Percentiles rank a stretch among this genome's conserved stretches.
phyloP scores from a whole-genome alignment of 2,797 vertebrate genomes.

The Paedocypris micromegethes region DNA sequence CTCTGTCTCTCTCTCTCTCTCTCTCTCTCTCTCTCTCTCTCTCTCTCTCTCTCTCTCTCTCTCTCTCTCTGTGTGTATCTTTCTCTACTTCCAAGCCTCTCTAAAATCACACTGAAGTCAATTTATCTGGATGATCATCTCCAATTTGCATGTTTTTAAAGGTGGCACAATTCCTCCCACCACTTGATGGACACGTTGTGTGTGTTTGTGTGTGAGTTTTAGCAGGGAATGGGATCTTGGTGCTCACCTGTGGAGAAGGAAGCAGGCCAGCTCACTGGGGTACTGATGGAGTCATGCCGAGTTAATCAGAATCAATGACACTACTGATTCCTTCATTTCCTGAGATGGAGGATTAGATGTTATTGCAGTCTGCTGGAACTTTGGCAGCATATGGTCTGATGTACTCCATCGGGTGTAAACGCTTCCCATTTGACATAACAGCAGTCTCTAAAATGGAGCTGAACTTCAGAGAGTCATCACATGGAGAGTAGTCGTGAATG shows the following conservation, averaged over 20 bases:
- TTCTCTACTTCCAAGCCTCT: slow-evolving; percentile 18
- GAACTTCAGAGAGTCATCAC: not conserved
- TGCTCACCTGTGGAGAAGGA: slow-evolving; percentile 47
- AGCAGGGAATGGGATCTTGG: slow-evolving; percentile 9
- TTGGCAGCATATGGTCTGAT: slow-evolving; percentile 37
- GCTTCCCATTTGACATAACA: slow-evolving; percentile 28
- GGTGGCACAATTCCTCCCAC: slow-evolving; percentile 36
- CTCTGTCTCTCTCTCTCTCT: too few relatives aligned
- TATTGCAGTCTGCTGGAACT: slow-evolving; percentile 39
- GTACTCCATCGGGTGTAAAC: slow-evolving; percentile 26
- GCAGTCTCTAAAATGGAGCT: slow-evolving; percentile 7
- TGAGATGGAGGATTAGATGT: slow-evolving; percentile 31
- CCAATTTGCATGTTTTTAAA: slow-evolving; percentile 14
- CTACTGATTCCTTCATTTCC: slow-evolving; percentile 48
- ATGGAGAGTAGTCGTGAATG: too few relatives aligned
- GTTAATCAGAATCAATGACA: slow-evolving; percentile 46
- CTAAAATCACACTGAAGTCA: slow-evolving; percentile 34
- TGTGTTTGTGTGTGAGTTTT: slow-evolving; percentile 5
- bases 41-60: not conserved
- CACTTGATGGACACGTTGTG: slow-evolving; percentile 15
- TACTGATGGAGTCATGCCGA: slow-evolving; percentile 43
- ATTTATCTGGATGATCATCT: slow-evolving; percentile 3
- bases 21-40: slow-evolving; percentile 1
- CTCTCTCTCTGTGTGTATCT: not conserved
- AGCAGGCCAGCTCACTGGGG: slow-evolving; percentile 42